Evolutionary conservation across 2,113 vertebrate species (phyloP), one percentile per base, ranked within the genome.

Genomic region (Centropristis striata): DNA sequence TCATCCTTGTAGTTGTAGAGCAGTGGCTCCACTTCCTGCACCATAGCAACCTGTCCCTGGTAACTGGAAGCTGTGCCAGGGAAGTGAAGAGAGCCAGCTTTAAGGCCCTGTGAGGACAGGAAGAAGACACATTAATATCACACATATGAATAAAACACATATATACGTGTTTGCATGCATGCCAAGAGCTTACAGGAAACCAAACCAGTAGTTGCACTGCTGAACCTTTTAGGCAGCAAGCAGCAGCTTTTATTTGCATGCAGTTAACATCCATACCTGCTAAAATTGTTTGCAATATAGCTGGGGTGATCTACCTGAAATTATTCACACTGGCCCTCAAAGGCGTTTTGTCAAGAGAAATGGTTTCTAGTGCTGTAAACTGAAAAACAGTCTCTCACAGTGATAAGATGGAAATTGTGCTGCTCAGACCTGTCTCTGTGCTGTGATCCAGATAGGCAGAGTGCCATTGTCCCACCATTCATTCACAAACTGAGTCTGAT

Each of bases 391-490:
- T 75, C 47, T 74, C 71, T 76, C 37, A 36, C 39, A 23, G 66
- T 25, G 83, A 89, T 83, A 59, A 84, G 69, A 78, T 81, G 55
- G 36, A 77, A 83, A 73, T 60, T 58, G 70, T 55, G 54, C 49
- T 18, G 61, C 42, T 75, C 54, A 87, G 82, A 96, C 97, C 97
- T 98, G 97, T 80, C 93, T 94, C 93, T 99, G 97, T 0, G 97
- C 98, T 0, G 97, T 98, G 94, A 99, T 97, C 97, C 98, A 98
- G 94, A 99, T 97, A 61, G 98, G 97, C 53, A 98, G 57, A 13
- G 92, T 96, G 70, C 98, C 97, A 0, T 96, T 98, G 94, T 99
- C 97, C 98, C 97, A 98, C 97, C 97, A 98, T 20, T 86, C 87
- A 46, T 92, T 86, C 25, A 95, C 76, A 39, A 95, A 94, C 76